Evolutionary conservation across 2,888 invertebrate species (phyloP), one percentile per base, ranked within the genome.

Genomic region (Heliconius cydno): DNA sequence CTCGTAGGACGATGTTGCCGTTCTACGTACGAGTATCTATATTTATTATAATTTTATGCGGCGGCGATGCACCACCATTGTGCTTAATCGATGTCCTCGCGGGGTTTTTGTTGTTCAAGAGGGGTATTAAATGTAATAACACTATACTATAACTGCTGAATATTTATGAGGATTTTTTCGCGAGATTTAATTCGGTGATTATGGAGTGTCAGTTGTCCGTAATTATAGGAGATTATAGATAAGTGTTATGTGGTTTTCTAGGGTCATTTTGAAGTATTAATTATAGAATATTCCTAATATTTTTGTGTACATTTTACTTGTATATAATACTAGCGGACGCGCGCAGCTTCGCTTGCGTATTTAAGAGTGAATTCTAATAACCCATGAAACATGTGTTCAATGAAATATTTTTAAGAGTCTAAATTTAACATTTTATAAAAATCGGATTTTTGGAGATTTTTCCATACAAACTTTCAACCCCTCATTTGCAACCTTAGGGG

Each of bases 31-130:
- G n/a, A 34, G 34, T 87, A 46, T 82, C 84, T 88, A 91, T 93
- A 93, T 94, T 94, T 94, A 94, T 94, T 93, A 93, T 94, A 94
- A 94, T 94, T 93, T 94, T 94, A 94, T 94, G 92, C 94, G 90
- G 90, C 90, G 91, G 86, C 88, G 88, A 85, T 83, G 79, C 82
- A 84, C 84, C 82, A 87, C 92, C 89, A 90, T 94, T 94, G 93
- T 94, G 87, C 88, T 82, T 94, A 94, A 94, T 94, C 92, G 92
- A 88, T 89, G 90, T 91, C 88, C 91, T 92, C 90, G 89, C 89
- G 85, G 88, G 85, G 87, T 89, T 90, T 89, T 89, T 90, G 91
- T 90, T 90, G 89, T 89, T 87, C 83, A 88, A 90, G 92, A 92
- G 93, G 88, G 90, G 87, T 87, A 89, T 88, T 87, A 86, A 87